Evolutionary conservation across 1,140 invertebrate genomes (phyloP).

Genomic region (Trichonephila inaurata): DNA sequence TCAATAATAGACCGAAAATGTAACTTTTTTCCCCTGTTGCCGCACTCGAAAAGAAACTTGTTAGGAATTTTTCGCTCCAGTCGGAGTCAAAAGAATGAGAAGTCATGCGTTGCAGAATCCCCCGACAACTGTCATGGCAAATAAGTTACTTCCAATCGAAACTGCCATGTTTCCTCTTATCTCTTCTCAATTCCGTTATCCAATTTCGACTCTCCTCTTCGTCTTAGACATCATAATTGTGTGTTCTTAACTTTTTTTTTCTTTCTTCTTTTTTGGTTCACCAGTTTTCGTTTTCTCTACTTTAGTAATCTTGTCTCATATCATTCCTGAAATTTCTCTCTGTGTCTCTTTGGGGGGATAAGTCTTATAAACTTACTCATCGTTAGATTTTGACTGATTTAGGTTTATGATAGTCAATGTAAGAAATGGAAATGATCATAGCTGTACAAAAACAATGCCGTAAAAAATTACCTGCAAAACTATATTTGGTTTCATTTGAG

Average conservation of each 20-base stretch:
- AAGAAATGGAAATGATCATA: background rate
- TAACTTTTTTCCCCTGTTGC: background rate
- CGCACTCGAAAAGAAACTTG: background rate
- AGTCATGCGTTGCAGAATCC: constrained; percentile 15
- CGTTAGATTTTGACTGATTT: too few species aligned
- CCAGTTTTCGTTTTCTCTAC: background rate
- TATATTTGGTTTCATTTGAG: too few species aligned
- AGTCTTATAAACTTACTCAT: background rate
- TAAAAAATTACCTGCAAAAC: background rate
- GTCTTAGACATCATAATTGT: constrained; percentile 22
- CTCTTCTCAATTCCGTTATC: constrained; percentile 39
- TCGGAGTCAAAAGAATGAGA: constrained; percentile 47
- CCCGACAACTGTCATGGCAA: constrained; percentile 34
- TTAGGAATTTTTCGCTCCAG: background rate
- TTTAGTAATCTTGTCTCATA: background rate
- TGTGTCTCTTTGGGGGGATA: background rate
- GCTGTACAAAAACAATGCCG: background rate
- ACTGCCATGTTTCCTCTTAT: constrained; percentile 55
- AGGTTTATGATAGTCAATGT: too few species aligned
- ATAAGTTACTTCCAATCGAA: constrained; percentile 40
- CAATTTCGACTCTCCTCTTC: background rate
- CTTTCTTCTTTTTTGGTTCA: background rate
- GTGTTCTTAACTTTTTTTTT: background rate
- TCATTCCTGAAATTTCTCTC: background rate
- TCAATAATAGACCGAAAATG: background rate